phyloP scores from a whole-genome alignment of 2,888 invertebrate species.

The Lasiommata megera region DNA sequence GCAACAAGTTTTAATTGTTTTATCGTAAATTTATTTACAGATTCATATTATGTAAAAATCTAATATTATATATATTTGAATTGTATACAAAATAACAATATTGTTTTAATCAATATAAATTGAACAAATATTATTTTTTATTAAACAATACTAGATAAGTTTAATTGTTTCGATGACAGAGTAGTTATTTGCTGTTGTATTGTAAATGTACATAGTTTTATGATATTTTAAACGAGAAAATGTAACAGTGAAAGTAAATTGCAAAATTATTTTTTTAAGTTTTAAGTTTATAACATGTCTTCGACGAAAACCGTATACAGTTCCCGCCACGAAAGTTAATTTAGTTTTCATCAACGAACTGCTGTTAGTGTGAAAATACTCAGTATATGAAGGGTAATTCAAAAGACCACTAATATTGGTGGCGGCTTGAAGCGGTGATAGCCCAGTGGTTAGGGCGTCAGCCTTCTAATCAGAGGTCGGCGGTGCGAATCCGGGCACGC shows the following conservation, averaged over 20 bases:
- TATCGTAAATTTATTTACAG: not conserved
- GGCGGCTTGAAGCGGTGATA: too few species aligned
- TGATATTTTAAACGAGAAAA: not conserved
- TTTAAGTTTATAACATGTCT: slow-evolving; percentile 2
- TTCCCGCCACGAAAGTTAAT: not conserved
- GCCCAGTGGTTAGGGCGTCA: too few species aligned
- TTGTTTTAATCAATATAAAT: not conserved
- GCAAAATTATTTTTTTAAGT: not conserved
- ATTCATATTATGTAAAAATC: not conserved
- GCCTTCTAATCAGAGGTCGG: too few species aligned
- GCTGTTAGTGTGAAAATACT: too few species aligned
- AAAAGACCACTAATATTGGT: too few species aligned
- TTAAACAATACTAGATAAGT: not conserved
- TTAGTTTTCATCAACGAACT: too few species aligned
- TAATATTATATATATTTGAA: not conserved
- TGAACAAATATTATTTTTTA: not conserved
- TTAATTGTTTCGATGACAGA: not conserved
- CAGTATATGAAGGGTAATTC: too few species aligned
- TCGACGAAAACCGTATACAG: not conserved
- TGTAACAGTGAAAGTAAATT: not conserved
- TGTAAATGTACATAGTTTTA: not conserved
- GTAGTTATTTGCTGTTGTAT: slow-evolving; percentile 2
- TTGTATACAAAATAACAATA: not conserved
- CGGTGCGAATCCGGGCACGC: too few species aligned
- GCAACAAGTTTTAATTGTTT: not conserved